Base-by-base conservation (phyloP, 2,888 invertebrate genomes). In the Smittia aterrima region DNA sequence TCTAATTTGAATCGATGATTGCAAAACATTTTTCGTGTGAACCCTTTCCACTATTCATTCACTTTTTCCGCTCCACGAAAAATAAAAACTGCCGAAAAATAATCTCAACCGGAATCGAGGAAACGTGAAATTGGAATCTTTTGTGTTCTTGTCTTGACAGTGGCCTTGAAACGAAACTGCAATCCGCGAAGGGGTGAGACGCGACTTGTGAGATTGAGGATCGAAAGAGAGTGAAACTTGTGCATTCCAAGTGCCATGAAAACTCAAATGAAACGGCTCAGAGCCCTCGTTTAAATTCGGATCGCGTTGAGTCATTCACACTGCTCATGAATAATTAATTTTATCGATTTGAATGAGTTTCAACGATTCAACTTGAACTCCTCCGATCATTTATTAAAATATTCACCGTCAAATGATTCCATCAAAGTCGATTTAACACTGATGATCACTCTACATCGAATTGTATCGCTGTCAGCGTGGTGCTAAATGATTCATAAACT, bases 351-450 rank as follows among this genome's bases (percentile, higher is more conserved):
- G 32, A 32, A 32, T 32, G 9, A n/a, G 9, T 32, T 32, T 32
- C 32, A 9, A 32, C 32, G 32, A 32, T 32, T 32, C 32, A 32
- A 32, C 32, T 32, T 32, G 32, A 32, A 32, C 32, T 32, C 32
- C 32, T 32, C 9, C 32, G 32, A 32, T 32, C 32, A 32, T 32
- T n/a, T n/a, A n/a, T n/a, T n/a, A n/a, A n/a, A n/a, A n/a, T 6
- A 32, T 32, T 32, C 32, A 32, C 9, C 32, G 4, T 6, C 32
- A 32, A 32, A 32, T 32, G 32, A 32, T 47, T 47, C 11, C 11
- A 47, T 47, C 47, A 47, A 47, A 47, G n/a, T n/a, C 47, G n/a
- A 47, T 47, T 47, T 47, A 47, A 47, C 47, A 47, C 47, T n/a
- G n/a, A n/a, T 47, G 47, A 47, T 47, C 47, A 47, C 11, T 47